phyloP scores from a whole-genome alignment of 2,888 invertebrate species.

The Andrena bucephala region DNA sequence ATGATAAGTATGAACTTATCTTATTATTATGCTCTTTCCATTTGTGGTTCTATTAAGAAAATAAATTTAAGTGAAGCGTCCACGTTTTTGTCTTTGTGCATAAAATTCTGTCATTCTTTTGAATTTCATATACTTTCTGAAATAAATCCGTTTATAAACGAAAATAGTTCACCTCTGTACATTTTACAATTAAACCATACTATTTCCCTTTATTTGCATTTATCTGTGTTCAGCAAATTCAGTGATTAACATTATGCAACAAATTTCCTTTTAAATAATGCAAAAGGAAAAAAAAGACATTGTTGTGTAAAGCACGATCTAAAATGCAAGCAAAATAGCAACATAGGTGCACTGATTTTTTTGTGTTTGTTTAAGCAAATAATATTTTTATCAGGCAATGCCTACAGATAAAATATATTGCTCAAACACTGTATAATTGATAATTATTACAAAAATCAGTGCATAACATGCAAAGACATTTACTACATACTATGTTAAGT shows the following conservation, averaged over 20 bases:
- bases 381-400: neutral
- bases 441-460: slow-evolving; percentile 31
- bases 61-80: neutral
- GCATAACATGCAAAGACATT: slow-evolving; percentile 46
- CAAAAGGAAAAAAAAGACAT: slow-evolving; percentile 21
- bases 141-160: slow-evolving; percentile 4
- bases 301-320: slow-evolving; percentile 14
- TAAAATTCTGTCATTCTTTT: neutral
- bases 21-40: no score
- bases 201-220: neutral
- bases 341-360: slow-evolving; percentile 34
- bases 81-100: neutral
- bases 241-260: neutral
- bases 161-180: neutral
- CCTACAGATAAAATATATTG: slow-evolving; percentile 3
- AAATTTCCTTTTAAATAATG: slow-evolving; percentile 16
- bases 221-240: neutral
- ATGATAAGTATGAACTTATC: no score
- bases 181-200: neutral
- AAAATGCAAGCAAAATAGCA: slow-evolving; percentile 38
- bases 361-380: slow-evolving; percentile 1
- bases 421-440: slow-evolving; percentile 1
- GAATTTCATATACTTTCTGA: neutral
- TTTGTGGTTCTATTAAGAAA: no score
- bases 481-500: slow-evolving; percentile 55